Base-by-base conservation (phyloP, 1,140 invertebrate genomes). In the Procambarus virginalis region DNA sequence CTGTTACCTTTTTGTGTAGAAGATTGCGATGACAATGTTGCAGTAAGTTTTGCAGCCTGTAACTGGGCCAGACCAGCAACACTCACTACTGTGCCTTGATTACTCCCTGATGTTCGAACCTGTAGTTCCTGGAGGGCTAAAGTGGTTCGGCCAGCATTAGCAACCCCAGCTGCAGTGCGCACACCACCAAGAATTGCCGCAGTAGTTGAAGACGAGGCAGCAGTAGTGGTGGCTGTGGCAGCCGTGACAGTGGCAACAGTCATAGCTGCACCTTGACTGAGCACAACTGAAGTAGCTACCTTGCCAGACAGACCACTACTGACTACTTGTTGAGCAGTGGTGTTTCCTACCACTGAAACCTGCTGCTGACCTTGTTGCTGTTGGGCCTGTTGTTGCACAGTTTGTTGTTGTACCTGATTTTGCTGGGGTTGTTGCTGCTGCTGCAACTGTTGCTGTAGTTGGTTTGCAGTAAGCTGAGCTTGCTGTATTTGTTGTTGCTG, bases 41-140 rank as follows among this genome's bases (percentile, higher is more conserved):
- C 93, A 2, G 93, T 93, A 90, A 91, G 82, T 83, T 91, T 93
- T 58, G 93, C 93, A 6, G 93, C 93, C 91, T 94, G 93, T 34
- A 93, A 91, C 82, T 94, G 94, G 4, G 93, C 92, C 8, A 94
- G 91, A 79, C 92, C 93, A n/a, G 93, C 60, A 14, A 94, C 93
- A 81, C 93, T 93, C 64, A 94, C 93, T 5, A 94, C 93, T 82
- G 93, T 92, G 12, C 91, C 91, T 83, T 70, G 92, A 76, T 91
- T 85, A 90, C 77, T 91, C n/a, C 81, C 86, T 77, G 82, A 85
- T 68, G 91, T 89, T 49, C 88, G 83, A 10, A 84, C 86, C 81
- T 87, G 88, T 5, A 90, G 79, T 68, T 90, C 91, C 64, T 90
- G 88, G 34, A 92, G 87, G 6, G 88, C 73, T 48, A 92, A 49